A percentile compares a stretch with the other conserved stretches of the same genome.
Evolutionary conservation across 2,113 vertebrate genomes (phyloP).

Genomic region (Meles meles): DNA sequence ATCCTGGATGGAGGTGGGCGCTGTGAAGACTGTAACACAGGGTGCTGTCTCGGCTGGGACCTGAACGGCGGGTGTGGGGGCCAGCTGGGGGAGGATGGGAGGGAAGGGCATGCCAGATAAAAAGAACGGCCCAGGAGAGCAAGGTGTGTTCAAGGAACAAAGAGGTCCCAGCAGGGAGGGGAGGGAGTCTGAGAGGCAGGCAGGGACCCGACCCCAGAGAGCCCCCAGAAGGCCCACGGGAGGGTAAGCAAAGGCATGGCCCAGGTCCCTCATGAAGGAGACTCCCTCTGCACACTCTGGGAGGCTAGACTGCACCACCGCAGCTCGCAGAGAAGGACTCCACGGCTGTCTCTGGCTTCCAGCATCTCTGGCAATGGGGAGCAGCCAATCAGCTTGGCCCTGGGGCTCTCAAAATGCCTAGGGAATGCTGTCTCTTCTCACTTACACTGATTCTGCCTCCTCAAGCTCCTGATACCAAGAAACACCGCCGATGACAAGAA

Average conservation of each 20-base stretch:
- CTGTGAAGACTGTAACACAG: not conserved
- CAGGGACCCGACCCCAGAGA: not conserved
- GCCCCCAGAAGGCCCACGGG: not conserved
- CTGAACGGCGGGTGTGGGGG: not conserved
- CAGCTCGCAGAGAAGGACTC: not conserved
- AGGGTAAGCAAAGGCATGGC: not conserved
- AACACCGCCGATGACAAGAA: not conserved
- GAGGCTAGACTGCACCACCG: not conserved
- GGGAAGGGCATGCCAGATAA: not conserved
- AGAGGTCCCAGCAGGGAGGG: rapidly evolving
- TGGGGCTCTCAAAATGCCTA: not conserved
- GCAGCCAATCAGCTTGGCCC: not conserved
- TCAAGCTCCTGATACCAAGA: not conserved
- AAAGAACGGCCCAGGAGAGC: not conserved
- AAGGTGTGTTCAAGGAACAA: not conserved
- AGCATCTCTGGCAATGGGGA: not conserved
- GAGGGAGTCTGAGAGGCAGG: not conserved
- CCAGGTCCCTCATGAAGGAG: not conserved
- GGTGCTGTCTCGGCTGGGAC: not conserved
- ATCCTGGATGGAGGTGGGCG: not conserved
- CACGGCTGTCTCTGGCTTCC: not conserved
- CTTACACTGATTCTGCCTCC: not conserved
- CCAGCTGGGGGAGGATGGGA: not conserved
- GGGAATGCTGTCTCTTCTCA: not conserved
- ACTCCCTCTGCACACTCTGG: not conserved